Conservation (phyloP, 2,113 vertebrate species). For the Pelvicachromis taeniatus region DNA sequence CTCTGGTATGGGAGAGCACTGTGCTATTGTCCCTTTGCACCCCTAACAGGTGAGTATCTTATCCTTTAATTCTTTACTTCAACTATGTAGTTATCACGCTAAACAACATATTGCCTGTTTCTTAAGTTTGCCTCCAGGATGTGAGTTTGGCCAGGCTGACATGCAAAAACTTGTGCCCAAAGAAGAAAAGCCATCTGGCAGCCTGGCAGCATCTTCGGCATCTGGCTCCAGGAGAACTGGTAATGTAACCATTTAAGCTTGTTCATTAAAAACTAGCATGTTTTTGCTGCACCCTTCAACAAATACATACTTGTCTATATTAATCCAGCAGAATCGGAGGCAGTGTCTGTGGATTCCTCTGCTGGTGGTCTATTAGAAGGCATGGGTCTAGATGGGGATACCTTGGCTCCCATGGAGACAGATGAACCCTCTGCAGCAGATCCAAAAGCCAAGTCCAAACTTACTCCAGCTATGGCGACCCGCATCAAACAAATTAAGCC, state of each 20-base stretch:
- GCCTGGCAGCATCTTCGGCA: conserved; percentile 39
- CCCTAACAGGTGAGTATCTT: conserved; percentile 82
- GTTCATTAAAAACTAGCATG: background rate
- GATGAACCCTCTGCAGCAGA: conserved; percentile 86
- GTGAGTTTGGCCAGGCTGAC: conserved; percentile 92
- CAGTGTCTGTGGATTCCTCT: conserved; percentile 77
- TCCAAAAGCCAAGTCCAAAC: conserved; percentile 88
- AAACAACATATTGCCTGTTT: background rate
- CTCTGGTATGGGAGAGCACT: conserved; percentile 94
- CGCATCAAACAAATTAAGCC: conserved; percentile 95
- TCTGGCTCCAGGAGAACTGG: conserved; percentile 81
- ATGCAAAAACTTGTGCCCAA: conserved; percentile 95
- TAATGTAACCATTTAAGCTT: conserved; percentile 53
- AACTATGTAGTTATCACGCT: background rate
- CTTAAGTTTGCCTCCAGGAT: conserved; percentile 84
- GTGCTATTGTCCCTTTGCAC: conserved; percentile 94
- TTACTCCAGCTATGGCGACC: conserved; percentile 92
- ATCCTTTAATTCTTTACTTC: background rate
- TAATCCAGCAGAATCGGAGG: conserved; percentile 75
- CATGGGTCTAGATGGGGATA: conserved; percentile 87
- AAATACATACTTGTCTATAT: background rate
- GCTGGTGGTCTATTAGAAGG: conserved; percentile 86
- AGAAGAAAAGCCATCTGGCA: conserved; percentile 81
- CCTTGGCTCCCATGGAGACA: conserved; percentile 90
- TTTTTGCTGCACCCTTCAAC: background rate